Percentiles rank a stretch among this genome's conserved stretches.
These are phyloP conservation scores for Pinna nobilis DNA, from an alignment of 1,140 invertebrate genomes.

Conservation along the genomic window DNA sequence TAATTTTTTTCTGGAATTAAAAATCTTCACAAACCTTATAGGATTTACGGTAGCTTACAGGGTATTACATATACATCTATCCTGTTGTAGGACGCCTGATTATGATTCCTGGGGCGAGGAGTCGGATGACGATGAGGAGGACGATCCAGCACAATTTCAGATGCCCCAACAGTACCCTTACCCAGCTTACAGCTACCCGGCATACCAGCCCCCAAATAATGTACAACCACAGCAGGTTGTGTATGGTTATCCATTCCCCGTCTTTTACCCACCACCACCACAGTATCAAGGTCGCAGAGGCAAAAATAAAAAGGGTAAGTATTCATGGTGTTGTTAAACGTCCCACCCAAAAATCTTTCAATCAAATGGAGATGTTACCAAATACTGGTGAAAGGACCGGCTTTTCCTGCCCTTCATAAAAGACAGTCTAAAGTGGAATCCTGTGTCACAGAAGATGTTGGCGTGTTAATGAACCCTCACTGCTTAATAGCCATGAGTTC, in stretches of 20 bases:
- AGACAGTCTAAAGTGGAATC: no score
- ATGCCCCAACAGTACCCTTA: constrained; percentile 46
- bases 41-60: no score
- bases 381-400: no score
- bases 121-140: constrained; percentile 42
- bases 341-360: no score
- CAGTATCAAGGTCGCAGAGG: constrained; percentile 19
- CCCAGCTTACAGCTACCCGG: constrained; percentile 37
- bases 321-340: neutral
- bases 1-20: no score
- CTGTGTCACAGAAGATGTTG: no score
- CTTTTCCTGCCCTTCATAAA: no score
- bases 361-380: no score
- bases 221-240: constrained; percentile 43
- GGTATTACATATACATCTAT: neutral
- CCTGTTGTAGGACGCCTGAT: constrained; percentile 38
- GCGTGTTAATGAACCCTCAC: no score
- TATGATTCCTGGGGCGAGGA: constrained; percentile 60
- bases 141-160: constrained; percentile 30
- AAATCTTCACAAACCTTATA: no score
- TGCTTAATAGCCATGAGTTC: no score
- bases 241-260: constrained; percentile 48
- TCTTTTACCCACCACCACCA: constrained; percentile 53
- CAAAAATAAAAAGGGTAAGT: constrained; percentile 37
- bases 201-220: constrained; percentile 18